These are phyloP conservation scores for Carcinoscorpius rotundicauda DNA, from an alignment of 1,140 invertebrate species.

Conservation along the genomic window DNA sequence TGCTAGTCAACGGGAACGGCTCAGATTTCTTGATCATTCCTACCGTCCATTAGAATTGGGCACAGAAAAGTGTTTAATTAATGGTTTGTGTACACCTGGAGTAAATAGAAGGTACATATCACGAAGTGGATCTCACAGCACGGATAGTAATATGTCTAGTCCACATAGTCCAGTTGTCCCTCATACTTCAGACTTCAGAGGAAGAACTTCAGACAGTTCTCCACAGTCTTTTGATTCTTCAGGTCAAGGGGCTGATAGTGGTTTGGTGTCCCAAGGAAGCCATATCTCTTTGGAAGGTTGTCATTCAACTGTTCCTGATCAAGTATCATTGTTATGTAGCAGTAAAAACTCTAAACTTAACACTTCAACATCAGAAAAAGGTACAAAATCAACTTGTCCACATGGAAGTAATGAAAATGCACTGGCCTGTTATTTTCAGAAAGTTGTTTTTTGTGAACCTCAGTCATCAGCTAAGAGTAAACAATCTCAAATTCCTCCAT, in stretches of 20 bases:
- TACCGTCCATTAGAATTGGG: no score
- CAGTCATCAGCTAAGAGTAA: no score
- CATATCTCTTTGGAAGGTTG: constrained; percentile 20
- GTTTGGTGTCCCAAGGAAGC: constrained; percentile 3
- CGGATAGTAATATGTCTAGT: constrained; percentile 18
- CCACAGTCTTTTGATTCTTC: constrained; percentile 17
- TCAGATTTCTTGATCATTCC: no score
- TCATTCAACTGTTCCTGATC: constrained; percentile 12
- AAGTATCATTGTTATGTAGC: no score
- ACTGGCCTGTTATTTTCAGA: no score
- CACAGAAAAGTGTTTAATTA: no score
- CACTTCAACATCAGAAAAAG: no score
- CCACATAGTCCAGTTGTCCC: constrained; percentile 15
- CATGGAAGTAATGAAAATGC: no score
- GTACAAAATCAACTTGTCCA: no score
- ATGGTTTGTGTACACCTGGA: constrained; percentile 3
- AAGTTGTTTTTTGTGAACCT: no score
- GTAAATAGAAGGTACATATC: constrained; percentile 13
- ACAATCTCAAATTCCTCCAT: constrained; percentile 1
- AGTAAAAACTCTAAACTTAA: no score
- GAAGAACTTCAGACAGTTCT: constrained; percentile 12
- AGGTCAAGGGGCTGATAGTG: constrained; percentile 11
- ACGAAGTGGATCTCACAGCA: constrained; percentile 11
- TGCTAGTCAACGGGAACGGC: no score
- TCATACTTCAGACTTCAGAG: neutral